Evolutionary conservation across 1,140 invertebrate genomes (phyloP), one percentile per base, ranked within the genome.

Genomic region (Brachionus manjavacas): DNA sequence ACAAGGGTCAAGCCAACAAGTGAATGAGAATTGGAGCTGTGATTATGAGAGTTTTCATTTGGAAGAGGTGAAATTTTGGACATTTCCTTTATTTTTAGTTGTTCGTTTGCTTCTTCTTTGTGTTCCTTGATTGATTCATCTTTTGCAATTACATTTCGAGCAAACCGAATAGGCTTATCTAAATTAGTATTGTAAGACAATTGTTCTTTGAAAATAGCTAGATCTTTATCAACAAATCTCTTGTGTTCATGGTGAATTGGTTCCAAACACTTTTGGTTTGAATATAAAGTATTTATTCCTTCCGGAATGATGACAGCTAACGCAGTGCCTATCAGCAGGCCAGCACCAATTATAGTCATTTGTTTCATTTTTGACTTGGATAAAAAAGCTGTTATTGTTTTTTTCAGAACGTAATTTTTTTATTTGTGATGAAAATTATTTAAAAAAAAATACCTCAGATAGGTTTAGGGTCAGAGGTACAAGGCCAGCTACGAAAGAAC

Each of bases 221-320:
- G 39, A 41, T 72, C 39, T 7, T 20, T 11, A 3, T 72, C 68
- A 41, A n/a, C 35, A 12, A 41, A 72, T 72, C 68, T 39, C 41
- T 72, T 72, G 31, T 41, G 31, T 4, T 72, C 31, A 16, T 72
- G 31, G 16, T 72, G 49, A 35, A 12, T 6, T 16, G 28, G 4
- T 64, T 86, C 87, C 85, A 49, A 86, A 85, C 84, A 88, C 86
- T n/a, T 87, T 87, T 31, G 87, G 87, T 76, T 76, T 2, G 72
- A 76, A 86, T 92, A 92, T 78, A 99, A 90, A 2, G 95, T 93
- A 85, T 96, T 91, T 35, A 99, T 94, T 43, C 97, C 98, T 91
- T 99, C 98, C 0, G 98, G 98, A 87, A 99, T 99, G 66, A 99
- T 99, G 0, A 99, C 96, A 84, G 95, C 94, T 70, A 99, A 89